Percentiles rank a stretch among this genome's conserved stretches.
Conservation (phyloP, 92 coral and sea anemone genomes). For the Palythoa heliodiscus region DNA sequence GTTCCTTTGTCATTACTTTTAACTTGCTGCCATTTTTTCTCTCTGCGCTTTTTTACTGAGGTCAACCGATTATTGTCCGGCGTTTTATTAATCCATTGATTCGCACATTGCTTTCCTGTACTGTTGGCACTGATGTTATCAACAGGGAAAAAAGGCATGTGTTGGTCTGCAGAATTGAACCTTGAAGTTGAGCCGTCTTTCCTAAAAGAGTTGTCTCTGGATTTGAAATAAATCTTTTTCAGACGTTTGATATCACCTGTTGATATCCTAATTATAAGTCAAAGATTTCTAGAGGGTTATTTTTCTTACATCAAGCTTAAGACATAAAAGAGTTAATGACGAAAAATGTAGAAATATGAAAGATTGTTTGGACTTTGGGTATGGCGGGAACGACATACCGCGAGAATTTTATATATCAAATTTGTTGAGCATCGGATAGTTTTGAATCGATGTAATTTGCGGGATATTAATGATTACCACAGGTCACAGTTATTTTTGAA, state of each 20-base stretch:
- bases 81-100: conserved; percentile 49
- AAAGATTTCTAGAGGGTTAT: not conserved
- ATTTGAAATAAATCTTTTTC: not conserved
- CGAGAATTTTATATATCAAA: not conserved
- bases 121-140: not conserved
- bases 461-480: not conserved
- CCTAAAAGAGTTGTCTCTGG: conserved; percentile 24
- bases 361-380: not conserved
- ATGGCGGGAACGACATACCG: not conserved
- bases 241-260: not conserved
- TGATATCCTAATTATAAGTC: not conserved
- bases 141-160: conserved; percentile 59
- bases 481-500: not conserved
- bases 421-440: not conserved
- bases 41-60: conserved; percentile 40
- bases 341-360: not conserved
- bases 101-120: conserved; percentile 30
- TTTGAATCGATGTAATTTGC: not conserved
- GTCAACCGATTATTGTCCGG: conserved; percentile 41
- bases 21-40: conserved; percentile 10
- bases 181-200: conserved; percentile 38
- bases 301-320: not conserved
- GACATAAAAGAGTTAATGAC: not conserved
- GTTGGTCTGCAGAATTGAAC: conserved; percentile 47
- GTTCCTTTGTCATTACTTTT: conserved; percentile 32